Evolutionary conservation across 2,888 invertebrate species (phyloP).

Genomic region (Cremastinae sp.): DNA sequence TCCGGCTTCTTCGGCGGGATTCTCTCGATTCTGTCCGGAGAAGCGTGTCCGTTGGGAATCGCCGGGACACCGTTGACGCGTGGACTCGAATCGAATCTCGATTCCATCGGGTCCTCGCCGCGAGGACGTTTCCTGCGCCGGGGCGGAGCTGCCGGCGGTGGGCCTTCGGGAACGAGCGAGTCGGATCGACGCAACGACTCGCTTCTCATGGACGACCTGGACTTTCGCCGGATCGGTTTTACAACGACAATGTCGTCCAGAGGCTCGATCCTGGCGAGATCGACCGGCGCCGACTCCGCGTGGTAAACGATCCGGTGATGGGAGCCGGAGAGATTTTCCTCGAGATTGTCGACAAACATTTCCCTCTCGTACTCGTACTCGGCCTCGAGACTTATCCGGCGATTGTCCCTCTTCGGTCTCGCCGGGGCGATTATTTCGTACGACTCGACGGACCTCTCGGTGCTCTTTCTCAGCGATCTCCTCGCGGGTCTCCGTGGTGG

Average conservation of each 20-base stretch:
- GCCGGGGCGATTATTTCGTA: conserved; percentile 68
- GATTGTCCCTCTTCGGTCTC: conserved; percentile 81
- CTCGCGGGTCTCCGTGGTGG: conserved; percentile 74
- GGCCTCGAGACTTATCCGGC: conserved; percentile 70
- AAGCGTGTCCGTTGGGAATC: neutral
- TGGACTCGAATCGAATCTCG: neutral
- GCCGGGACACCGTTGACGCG: conserved; percentile 45
- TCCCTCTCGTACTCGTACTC: conserved; percentile 57
- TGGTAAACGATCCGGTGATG: conserved; percentile 75
- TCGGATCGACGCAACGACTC: conserved; percentile 66
- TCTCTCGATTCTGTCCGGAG: conserved; percentile 63
- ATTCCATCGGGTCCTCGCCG: conserved; percentile 17
- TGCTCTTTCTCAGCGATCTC: conserved; percentile 71
- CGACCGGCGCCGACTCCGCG: conserved; percentile 66
- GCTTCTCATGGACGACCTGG: conserved; percentile 73
- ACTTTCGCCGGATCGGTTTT: conserved; percentile 76
- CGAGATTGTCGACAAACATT: conserved; percentile 29
- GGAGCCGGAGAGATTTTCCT: conserved; percentile 62
- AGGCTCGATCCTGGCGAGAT: conserved; percentile 67
- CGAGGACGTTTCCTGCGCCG: conserved; percentile 61
- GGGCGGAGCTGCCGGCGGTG: conserved; percentile 54
- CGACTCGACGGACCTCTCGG: conserved; percentile 71
- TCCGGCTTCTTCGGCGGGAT: conserved; percentile 60
- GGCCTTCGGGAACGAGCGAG: conserved; percentile 46
- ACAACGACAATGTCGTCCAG: conserved; percentile 77